Evolutionary conservation across 2,888 invertebrate genomes (phyloP).

Genomic region (Amphipyra tragopoginis): DNA sequence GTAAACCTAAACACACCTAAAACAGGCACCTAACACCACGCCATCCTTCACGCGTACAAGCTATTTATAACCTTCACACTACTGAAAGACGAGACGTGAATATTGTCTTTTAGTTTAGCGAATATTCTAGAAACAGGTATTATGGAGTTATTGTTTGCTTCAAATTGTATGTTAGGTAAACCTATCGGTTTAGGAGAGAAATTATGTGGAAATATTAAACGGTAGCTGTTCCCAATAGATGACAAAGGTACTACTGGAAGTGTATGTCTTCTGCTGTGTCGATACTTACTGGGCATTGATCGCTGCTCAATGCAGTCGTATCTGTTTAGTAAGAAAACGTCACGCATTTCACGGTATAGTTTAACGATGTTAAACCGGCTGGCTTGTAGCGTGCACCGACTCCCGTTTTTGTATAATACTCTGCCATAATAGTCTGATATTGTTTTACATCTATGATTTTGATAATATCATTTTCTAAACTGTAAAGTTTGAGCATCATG

Average conservation of each 20-base stretch:
- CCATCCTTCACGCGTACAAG: background rate
- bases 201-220: too few relatives aligned
- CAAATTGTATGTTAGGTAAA: background rate
- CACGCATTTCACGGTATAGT: slow-evolving; percentile 62
- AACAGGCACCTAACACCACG: background rate
- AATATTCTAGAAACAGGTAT: slow-evolving; percentile 1
- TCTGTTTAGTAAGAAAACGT: slow-evolving; percentile 66
- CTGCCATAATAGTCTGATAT: too few relatives aligned
- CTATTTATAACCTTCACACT: background rate
- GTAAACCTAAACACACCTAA: background rate
- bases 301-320: slow-evolving; percentile 66
- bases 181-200: too few relatives aligned
- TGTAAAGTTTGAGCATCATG: too few relatives aligned
- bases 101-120: background rate
- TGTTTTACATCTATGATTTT: too few relatives aligned
- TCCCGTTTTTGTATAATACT: too few relatives aligned
- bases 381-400: slow-evolving; percentile 69
- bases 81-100: background rate
- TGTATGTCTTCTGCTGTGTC: slow-evolving; percentile 65
- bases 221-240: too few relatives aligned
- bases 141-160: background rate
- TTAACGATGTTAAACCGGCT: slow-evolving; percentile 65
- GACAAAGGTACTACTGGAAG: too few relatives aligned
- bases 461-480: too few relatives aligned
- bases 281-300: slow-evolving; percentile 76